These are phyloP conservation scores for Ormyrus nitidulus DNA, from an alignment of 2,888 invertebrate genomes.

Conservation along the genomic window DNA sequence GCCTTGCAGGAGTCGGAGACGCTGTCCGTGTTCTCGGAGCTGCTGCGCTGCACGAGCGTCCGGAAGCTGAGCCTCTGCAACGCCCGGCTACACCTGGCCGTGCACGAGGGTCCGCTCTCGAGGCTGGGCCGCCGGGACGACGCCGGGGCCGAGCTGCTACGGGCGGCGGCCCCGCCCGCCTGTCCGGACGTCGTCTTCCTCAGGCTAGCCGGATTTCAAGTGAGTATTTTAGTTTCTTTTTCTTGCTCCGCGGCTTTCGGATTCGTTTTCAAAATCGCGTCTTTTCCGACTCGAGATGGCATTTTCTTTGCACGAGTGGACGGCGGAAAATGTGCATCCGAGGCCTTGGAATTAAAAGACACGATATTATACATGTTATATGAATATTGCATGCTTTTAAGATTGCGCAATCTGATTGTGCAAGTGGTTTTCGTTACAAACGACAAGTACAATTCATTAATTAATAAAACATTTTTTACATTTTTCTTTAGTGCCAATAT, in stretches of 20 bases:
- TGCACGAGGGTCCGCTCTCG: slow-evolving; percentile 73
- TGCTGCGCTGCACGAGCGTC: slow-evolving; percentile 76
- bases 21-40: slow-evolving; percentile 75
- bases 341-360: too few species aligned
- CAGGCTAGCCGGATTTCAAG: slow-evolving; percentile 76
- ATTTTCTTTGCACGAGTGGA: too few species aligned
- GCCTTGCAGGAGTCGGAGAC: slow-evolving; percentile 75
- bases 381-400: too few species aligned
- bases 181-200: slow-evolving; percentile 76
- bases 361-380: too few species aligned
- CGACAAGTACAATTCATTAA: too few species aligned
- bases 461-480: too few species aligned
- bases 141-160: slow-evolving; percentile 72
- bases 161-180: slow-evolving; percentile 73
- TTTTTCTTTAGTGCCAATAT: too few species aligned
- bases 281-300: too few species aligned
- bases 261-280: not conserved
- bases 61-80: slow-evolving; percentile 77
- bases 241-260: not conserved
- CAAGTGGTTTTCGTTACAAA: too few species aligned
- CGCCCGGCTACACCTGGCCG: slow-evolving; percentile 77
- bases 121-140: slow-evolving; percentile 73
- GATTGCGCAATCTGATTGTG: too few species aligned
- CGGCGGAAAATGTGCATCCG: too few species aligned
- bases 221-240: slow-evolving; percentile 60